phyloP scores from a whole-genome alignment of 1,140 invertebrate species.

The Aphidius ervi region DNA sequence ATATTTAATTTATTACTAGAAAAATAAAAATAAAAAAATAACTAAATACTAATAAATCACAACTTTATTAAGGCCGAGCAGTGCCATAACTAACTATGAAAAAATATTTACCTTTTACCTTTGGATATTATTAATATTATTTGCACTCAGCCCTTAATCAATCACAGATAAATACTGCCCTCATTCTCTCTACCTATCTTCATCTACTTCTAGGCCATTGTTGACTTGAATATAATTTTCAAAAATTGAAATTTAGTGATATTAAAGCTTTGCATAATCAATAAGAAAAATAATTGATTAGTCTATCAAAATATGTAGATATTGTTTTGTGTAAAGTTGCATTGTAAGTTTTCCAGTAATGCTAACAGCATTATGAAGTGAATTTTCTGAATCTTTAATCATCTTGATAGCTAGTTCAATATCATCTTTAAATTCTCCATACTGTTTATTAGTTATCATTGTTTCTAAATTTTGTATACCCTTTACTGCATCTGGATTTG shows the following conservation, averaged over 20 bases:
- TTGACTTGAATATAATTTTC: too few relatives aligned
- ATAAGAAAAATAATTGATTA: constrained; percentile 23
- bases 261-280: background rate
- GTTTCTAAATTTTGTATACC: constrained; percentile 48
- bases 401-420: constrained; percentile 48
- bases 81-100: too few relatives aligned
- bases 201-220: too few relatives aligned
- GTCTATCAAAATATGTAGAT: constrained; percentile 48
- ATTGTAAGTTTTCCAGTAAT: constrained; percentile 40
- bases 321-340: constrained; percentile 48
- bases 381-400: constrained; percentile 53
- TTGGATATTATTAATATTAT: too few relatives aligned
- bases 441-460: constrained; percentile 49
- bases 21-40: background rate
- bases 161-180: too few relatives aligned
- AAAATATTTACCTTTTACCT: too few relatives aligned
- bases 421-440: constrained; percentile 44
- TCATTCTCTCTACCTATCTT: too few relatives aligned
- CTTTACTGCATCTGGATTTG: constrained; percentile 49
- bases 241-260: too few relatives aligned
- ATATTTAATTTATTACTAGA: background rate
- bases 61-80: too few relatives aligned
- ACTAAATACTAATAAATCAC: too few relatives aligned
- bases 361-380: constrained; percentile 48
- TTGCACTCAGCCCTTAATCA: too few relatives aligned